Percentiles rank a stretch among this genome's conserved stretches.
Conservation (phyloP, 2,797 vertebrate genomes). For the Discoglossus pictus region DNA sequence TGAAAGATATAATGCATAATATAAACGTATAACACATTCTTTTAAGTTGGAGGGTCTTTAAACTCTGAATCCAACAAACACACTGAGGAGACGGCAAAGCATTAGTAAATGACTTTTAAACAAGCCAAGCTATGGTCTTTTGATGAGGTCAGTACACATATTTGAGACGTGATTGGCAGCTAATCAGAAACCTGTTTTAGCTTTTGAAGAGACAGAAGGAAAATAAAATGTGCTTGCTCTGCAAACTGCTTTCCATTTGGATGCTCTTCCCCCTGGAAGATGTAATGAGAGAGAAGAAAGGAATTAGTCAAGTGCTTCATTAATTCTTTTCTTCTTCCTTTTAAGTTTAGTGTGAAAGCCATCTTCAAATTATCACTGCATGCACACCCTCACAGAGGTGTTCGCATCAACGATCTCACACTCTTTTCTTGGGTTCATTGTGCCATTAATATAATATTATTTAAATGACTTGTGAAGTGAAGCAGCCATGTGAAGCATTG, state of each 20-base stretch:
- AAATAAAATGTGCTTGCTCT: conserved; percentile 30
- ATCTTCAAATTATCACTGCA: conserved; percentile 46
- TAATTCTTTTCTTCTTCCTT: conserved; percentile 36
- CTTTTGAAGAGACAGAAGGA: conserved; percentile 15
- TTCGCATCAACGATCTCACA: conserved; percentile 27
- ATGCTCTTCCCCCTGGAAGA: conserved; percentile 21
- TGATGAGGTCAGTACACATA: too few relatives aligned
- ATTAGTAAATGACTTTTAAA: too few relatives aligned
- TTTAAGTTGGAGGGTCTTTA: too few relatives aligned
- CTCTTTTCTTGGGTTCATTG: conserved; percentile 41
- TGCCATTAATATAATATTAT: conserved; percentile 42
- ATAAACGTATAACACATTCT: too few relatives aligned
- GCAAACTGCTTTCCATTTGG: conserved; percentile 41
- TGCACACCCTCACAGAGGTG: conserved; percentile 33
- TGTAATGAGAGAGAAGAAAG: conserved; percentile 45
- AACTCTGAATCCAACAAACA: too few relatives aligned
- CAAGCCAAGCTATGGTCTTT: too few relatives aligned
- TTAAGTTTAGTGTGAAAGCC: conserved; percentile 40
- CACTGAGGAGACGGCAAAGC: too few relatives aligned
- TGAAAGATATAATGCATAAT: too few relatives aligned
- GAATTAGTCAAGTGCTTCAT: conserved; percentile 49
- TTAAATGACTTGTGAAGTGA: conserved; percentile 39
- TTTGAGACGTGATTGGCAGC: conserved; percentile 16
- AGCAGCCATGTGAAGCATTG: conserved; percentile 32
- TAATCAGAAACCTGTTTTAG: conserved; percentile 9